Evolutionary conservation across 2,888 invertebrate genomes (phyloP).

Genomic region (Ypsolopha scabrella): DNA sequence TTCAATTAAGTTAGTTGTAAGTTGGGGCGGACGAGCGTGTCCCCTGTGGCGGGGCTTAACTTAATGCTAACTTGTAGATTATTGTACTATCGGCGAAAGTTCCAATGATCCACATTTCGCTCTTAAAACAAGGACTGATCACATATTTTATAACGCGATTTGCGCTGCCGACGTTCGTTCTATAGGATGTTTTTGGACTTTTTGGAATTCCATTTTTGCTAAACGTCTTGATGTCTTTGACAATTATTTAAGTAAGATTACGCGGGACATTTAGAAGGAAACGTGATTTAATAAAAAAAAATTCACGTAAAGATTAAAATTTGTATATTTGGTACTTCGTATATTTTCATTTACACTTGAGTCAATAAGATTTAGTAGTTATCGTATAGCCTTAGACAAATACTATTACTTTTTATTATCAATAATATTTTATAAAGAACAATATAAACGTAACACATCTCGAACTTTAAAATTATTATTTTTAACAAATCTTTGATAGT

Average conservation of each 20-base stretch:
- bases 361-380: slow-evolving; percentile 60
- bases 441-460: slow-evolving; percentile 49
- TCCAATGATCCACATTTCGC: too few species aligned
- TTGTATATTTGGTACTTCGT: slow-evolving; percentile 71
- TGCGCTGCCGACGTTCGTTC: too few species aligned
- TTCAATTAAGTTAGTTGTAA: slow-evolving; percentile 35
- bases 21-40: slow-evolving; percentile 1
- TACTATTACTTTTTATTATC: slow-evolving; percentile 26
- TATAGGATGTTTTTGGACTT: too few species aligned
- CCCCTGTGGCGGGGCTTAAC: neutral
- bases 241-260: too few species aligned
- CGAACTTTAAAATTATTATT: slow-evolving; percentile 41
- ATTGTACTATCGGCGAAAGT: too few species aligned
- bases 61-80: neutral
- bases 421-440: slow-evolving; percentile 40
- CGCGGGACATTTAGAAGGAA: too few species aligned
- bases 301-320: slow-evolving; percentile 56
- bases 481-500: slow-evolving; percentile 57
- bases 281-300: too few species aligned
- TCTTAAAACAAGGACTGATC: too few species aligned
- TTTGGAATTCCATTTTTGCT: too few species aligned
- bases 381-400: slow-evolving; percentile 55
- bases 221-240: too few species aligned
- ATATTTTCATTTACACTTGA: slow-evolving; percentile 67
- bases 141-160: too few species aligned